A percentile compares a stretch with the other conserved stretches of the same genome.
phyloP scores from a whole-genome alignment of 2,113 vertebrate genomes.

The Malurus cyaneus region DNA sequence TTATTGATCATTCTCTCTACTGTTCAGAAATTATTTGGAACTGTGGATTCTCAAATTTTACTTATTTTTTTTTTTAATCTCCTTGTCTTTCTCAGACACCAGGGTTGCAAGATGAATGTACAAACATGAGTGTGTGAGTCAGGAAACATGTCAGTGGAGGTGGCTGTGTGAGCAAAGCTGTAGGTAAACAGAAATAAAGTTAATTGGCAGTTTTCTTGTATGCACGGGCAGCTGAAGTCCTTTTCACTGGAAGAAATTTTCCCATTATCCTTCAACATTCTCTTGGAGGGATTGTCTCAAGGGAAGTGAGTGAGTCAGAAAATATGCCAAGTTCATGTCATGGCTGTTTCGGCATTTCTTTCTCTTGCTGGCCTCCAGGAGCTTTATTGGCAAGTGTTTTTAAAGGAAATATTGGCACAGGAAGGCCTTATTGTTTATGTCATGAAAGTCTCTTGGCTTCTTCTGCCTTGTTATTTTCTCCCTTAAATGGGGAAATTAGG shows the following conservation, averaged over 20 bases:
- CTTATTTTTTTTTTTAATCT: not conserved
- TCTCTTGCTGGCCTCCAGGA: conserved; percentile 60
- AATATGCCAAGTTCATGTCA: conserved; percentile 71
- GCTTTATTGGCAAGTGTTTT: conserved; percentile 64
- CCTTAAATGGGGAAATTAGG: conserved; percentile 60
- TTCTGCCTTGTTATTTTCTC: conserved; percentile 68
- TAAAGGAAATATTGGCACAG: conserved; percentile 64
- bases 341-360: conserved; percentile 57
- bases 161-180: conserved; percentile 43
- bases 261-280: conserved; percentile 59
- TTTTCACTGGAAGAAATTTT: conserved; percentile 34
- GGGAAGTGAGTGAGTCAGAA: conserved; percentile 65
- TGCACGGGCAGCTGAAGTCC: conserved; percentile 37
- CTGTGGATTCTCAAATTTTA: not conserved
- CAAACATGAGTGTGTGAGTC: conserved; percentile 49
- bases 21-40: not conserved
- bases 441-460: conserved; percentile 66
- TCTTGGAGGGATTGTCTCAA: conserved; percentile 43
- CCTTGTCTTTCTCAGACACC: not conserved
- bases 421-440: conserved; percentile 66
- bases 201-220: conserved; percentile 60
- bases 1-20: not conserved
- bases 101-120: not conserved
- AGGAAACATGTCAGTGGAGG: conserved; percentile 38
- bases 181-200: conserved; percentile 68